Base-by-base conservation (phyloP, 1,140 invertebrate genomes). In the Vanessa tameamea region DNA sequence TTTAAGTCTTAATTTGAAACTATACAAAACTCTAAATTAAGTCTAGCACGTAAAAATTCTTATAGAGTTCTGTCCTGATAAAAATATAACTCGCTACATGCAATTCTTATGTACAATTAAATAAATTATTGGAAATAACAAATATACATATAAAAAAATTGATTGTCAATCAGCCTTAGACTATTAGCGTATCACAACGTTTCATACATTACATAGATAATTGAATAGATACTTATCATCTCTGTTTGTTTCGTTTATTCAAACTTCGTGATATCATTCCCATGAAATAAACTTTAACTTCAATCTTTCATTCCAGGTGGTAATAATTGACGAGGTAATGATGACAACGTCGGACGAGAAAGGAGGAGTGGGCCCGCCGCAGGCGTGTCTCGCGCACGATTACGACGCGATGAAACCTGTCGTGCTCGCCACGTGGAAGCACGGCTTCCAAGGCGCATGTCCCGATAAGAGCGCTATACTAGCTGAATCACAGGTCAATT, bases 321-420 rank as follows among this genome's bases (percentile, higher is more conserved):
- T 98, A 13, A 98, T 98, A 63, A 98, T 98, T 75, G 97, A 98
- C 79, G 96, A 96, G 48, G 95, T 98, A 43, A 90, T 96, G 0
- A 98, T 98, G 97, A 96, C 96, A 77, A 96, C 96, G 14, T 95
- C 96, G 1, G 96, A 98, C 66, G 96, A 97, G 63, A 96, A 96
- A 82, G 90, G 94, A 15, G 85, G 88, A 2, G 86, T 89, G 6
- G 91, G 94, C 11, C 92, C 95, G 3, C 95, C 96, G 3, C 97
- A 96, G 81, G 95, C 96, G 0, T 99, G 98, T 84, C 94, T 96
- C 9, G 96, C 96, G 0, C 98, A 99, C 87, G 97, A 99, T 90
- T 98, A 98, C 88, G 98, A 99, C 86, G 86, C 95, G 16, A 98
- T 99, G 96, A 98, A 98, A 87, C 98, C 98, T 0, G 97, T 99